Conservation (phyloP, 2,888 invertebrate genomes). For the Eristalinus aeneus region DNA sequence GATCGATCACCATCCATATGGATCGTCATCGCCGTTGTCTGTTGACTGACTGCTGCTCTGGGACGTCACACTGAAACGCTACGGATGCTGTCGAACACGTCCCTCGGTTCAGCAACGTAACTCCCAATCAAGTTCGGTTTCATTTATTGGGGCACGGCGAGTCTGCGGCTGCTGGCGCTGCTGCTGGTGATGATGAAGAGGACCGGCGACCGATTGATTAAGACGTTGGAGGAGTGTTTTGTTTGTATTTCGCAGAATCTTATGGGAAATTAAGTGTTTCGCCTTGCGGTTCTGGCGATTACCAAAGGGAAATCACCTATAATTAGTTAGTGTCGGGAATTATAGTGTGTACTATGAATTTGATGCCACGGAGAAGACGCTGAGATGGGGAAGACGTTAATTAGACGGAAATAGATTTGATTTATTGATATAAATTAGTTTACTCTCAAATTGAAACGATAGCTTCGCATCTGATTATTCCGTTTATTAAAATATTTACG, state of each 20-base stretch:
- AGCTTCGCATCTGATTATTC: neutral
- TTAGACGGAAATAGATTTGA: constrained; percentile 63
- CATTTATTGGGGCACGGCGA: constrained; percentile 45
- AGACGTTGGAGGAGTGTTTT: constrained; percentile 66
- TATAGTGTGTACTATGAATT: constrained; percentile 34
- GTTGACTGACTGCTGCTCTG: neutral
- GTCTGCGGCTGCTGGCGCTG: constrained; percentile 20
- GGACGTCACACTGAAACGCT: constrained; percentile 37
- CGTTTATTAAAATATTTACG: no score
- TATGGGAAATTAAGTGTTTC: constrained; percentile 68
- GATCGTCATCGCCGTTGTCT: constrained; percentile 16
- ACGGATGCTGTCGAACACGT: constrained; percentile 40
- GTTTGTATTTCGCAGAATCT: constrained; percentile 68
- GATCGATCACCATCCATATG: constrained; percentile 62
- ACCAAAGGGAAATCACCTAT: constrained; percentile 47
- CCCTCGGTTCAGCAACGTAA: constrained; percentile 28
- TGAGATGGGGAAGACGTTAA: constrained; percentile 49
- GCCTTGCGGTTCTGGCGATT: constrained; percentile 57
- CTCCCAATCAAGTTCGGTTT: constrained; percentile 38
- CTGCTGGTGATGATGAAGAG: constrained; percentile 25
- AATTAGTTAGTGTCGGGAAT: constrained; percentile 68
- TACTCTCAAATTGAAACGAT: constrained; percentile 1
- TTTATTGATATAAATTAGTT: constrained; percentile 66
- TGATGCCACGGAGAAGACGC: neutral
- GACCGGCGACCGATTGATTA: constrained; percentile 61